Evolutionary conservation across 2,888 invertebrate species (phyloP).

Genomic region (Heliconius ismenius): DNA sequence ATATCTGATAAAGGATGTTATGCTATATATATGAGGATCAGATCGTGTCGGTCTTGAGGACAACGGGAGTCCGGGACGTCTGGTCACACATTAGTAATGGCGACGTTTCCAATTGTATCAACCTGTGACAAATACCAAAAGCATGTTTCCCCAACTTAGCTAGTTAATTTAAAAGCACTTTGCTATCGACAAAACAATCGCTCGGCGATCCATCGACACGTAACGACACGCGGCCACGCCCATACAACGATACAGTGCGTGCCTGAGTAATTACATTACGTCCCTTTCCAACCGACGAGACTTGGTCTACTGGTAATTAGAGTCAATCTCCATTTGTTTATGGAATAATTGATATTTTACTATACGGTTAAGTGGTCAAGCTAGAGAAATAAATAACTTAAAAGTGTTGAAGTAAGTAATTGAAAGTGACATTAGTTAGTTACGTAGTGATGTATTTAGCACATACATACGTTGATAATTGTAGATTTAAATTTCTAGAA

Average conservation of each 20-base stretch:
- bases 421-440: background rate
- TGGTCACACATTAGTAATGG: too few species aligned
- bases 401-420: background rate
- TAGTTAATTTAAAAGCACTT: conserved; percentile 18
- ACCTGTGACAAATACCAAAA: background rate
- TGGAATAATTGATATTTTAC: conserved; percentile 1
- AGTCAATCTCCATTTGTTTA: conserved; percentile 12
- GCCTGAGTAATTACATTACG: conserved; percentile 57
- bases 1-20: background rate
- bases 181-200: conserved; percentile 34
- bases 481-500: background rate
- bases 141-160: conserved; percentile 10
- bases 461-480: background rate
- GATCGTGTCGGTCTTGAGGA: too few species aligned
- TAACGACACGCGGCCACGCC: conserved; percentile 30
- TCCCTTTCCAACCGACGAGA: conserved; percentile 56
- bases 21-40: too few species aligned
- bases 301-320: conserved; percentile 38
- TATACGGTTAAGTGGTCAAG: background rate
- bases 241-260: conserved; percentile 50
- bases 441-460: background rate
- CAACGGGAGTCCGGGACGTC: too few species aligned
- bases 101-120: background rate
- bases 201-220: conserved; percentile 32
- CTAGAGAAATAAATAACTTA: background rate